These are phyloP conservation scores for Sardinella longiceps DNA, from an alignment of 2,797 vertebrate species.

Conservation along the genomic window DNA sequence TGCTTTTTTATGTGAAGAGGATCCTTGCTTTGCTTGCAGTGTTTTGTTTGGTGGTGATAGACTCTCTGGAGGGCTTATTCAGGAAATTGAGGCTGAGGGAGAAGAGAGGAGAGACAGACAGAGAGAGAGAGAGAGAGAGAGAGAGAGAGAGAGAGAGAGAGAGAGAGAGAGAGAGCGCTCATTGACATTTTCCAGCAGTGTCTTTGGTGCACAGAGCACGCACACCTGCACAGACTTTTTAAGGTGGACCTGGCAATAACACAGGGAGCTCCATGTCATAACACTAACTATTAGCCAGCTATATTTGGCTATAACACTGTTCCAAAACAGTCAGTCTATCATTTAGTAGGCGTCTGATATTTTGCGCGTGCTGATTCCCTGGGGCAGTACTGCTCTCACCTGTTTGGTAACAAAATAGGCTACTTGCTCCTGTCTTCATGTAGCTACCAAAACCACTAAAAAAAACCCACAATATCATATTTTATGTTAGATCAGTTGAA, in stretches of 20 bases:
- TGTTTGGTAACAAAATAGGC: not conserved
- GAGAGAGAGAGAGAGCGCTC: slow-evolving; percentile 41
- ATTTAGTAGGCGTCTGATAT: not conserved
- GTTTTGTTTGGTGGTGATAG: slow-evolving; percentile 37
- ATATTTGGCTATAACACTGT: not conserved
- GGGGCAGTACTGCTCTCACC: not conserved
- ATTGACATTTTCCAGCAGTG: slow-evolving; percentile 56
- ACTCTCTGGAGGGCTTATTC: slow-evolving; percentile 51
- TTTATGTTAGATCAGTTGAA: not conserved
- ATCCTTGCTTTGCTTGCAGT: slow-evolving; percentile 17
- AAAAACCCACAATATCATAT: not conserved
- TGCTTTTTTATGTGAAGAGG: slow-evolving; percentile 12
- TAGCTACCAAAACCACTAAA: not conserved
- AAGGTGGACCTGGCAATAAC: slow-evolving; percentile 46
- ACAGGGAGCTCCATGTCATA: not conserved
- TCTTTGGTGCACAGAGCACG: slow-evolving; percentile 48
- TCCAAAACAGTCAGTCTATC: not conserved
- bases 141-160: not conserved
- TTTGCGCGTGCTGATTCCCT: not conserved
- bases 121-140: slow-evolving; percentile 34
- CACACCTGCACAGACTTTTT: slow-evolving; percentile 53
- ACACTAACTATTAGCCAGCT: not conserved
- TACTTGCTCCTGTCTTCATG: not conserved
- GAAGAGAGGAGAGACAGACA: not conserved
- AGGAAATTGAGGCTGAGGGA: slow-evolving; percentile 50